Conservation (phyloP, 2,888 invertebrate genomes). For the Serrognathus titanus region DNA sequence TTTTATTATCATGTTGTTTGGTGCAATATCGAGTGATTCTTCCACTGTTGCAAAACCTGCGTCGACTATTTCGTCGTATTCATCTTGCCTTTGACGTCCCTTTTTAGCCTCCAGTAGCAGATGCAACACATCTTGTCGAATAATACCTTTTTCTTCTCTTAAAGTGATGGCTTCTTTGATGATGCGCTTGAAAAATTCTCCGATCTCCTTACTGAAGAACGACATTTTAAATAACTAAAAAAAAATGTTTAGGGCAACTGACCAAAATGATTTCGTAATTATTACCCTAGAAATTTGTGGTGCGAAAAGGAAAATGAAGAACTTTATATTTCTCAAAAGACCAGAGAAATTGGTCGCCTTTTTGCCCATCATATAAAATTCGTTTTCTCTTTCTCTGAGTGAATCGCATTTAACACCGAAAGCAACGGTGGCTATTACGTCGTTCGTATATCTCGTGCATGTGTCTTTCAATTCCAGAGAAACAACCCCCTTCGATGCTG, state of each 20-base stretch:
- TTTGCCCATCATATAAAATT: slow-evolving; percentile 53
- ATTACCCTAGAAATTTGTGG: slow-evolving; percentile 2
- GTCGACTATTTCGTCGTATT: background rate
- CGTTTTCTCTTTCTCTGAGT: slow-evolving; percentile 48
- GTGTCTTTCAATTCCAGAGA: slow-evolving; percentile 49
- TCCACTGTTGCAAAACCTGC: slow-evolving; percentile 4
- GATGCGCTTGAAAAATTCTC: background rate
- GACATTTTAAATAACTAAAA: background rate
- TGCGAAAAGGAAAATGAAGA: background rate
- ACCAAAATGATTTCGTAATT: background rate
- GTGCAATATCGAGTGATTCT: background rate
- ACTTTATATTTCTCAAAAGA: background rate
- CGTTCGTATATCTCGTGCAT: slow-evolving; percentile 49
- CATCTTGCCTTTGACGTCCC: background rate
- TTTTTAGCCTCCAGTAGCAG: slow-evolving; percentile 18
- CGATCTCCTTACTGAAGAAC: background rate
- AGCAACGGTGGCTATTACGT: slow-evolving; percentile 52
- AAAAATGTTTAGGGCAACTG: background rate
- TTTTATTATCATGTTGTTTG: background rate
- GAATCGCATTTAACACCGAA: slow-evolving; percentile 54
- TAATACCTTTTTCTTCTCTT: background rate
- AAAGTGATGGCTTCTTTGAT: background rate
- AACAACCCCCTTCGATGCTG: background rate
- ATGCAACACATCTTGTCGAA: slow-evolving; percentile 12
- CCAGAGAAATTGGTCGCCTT: slow-evolving; percentile 33